Evolutionary conservation across 2,797 vertebrate genomes (phyloP).

Genomic region (Molossus alvarezi): DNA sequence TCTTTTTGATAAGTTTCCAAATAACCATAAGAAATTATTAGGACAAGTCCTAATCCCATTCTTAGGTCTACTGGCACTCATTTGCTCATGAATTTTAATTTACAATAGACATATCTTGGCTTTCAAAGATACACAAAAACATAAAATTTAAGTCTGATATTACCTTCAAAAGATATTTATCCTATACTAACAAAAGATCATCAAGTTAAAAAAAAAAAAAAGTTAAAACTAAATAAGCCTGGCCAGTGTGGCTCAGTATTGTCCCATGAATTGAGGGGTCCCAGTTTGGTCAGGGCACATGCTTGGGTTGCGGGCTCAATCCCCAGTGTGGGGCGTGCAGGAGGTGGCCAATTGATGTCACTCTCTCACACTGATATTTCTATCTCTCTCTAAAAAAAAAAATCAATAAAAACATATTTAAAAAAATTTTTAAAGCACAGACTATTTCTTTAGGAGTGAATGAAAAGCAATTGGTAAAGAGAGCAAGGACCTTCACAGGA

Average conservation of each 20-base stretch:
- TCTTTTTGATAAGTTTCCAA: background rate
- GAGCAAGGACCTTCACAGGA: slow-evolving; percentile 6
- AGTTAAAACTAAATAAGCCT: background rate
- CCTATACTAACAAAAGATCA: background rate
- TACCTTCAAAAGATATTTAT: slow-evolving; percentile 29
- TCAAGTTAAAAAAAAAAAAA: background rate
- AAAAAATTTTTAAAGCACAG: background rate
- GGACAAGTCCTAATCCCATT: background rate
- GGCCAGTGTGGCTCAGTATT: too few relatives aligned
- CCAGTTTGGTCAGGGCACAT: too few relatives aligned
- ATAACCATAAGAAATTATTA: background rate
- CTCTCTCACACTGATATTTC: too few relatives aligned
- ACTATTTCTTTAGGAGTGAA: background rate
- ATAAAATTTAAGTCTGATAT: slow-evolving; percentile 12
- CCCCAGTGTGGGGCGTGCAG: too few relatives aligned
- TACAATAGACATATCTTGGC: slow-evolving; percentile 11
- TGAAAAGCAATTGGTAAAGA: slow-evolving; percentile 6
- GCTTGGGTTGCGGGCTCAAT: too few relatives aligned
- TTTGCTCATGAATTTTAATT: slow-evolving; percentile 9
- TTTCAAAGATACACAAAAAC: slow-evolving; percentile 33
- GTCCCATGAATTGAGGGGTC: too few relatives aligned
- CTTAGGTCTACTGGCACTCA: slow-evolving; percentile 7
- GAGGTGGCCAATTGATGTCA: too few relatives aligned
- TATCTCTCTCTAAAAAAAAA: too few relatives aligned
- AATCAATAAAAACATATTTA: too few relatives aligned